Percentiles rank a stretch among this genome's conserved stretches.
Conservation (phyloP, 1,140 invertebrate species). For the Eurosta solidaginis region DNA sequence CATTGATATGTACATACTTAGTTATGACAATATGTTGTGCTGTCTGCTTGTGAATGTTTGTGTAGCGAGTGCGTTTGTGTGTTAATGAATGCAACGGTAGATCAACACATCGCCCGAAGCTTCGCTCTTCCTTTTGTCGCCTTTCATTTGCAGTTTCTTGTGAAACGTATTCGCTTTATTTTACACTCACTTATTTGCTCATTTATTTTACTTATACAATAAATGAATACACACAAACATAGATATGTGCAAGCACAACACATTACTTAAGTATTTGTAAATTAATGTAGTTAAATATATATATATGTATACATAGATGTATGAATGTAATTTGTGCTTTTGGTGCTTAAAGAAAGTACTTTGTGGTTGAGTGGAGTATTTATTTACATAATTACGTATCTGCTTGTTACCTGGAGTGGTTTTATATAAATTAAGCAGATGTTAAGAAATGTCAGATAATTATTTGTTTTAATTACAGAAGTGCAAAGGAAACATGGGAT, state of each 20-base stretch:
- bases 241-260: not conserved
- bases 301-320: no score
- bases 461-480: slow-evolving; percentile 21
- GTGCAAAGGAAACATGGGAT: not conserved
- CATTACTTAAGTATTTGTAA: not conserved
- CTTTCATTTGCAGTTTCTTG: not conserved
- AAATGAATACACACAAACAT: not conserved
- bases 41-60: no score
- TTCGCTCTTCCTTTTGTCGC: not conserved
- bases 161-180: not conserved
- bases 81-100: not conserved
- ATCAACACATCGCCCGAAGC: not conserved
- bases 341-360: not conserved
- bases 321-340: not conserved
- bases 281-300: no score
- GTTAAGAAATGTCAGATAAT: not conserved
- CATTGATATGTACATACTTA: not conserved
- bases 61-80: no score
- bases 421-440: not conserved
- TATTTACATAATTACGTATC: no score
- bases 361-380: slow-evolving; percentile 5
- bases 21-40: no score
- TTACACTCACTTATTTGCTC: not conserved
- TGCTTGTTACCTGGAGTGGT: slow-evolving; percentile 6
- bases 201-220: not conserved